phyloP scores from a whole-genome alignment of 2,113 vertebrate genomes.

The Tetrax tetrax region DNA sequence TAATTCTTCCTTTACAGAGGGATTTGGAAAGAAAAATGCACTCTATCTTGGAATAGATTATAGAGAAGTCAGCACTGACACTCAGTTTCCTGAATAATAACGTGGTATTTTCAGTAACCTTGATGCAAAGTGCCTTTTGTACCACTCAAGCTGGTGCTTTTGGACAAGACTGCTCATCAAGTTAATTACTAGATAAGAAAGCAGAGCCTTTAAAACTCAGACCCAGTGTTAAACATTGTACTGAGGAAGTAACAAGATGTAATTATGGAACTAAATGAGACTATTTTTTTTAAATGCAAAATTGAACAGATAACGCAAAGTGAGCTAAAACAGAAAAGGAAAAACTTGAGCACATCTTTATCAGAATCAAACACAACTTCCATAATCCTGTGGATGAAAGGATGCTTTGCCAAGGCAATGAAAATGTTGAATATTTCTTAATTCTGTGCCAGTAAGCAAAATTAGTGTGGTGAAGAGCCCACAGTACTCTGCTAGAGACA shows the following conservation, averaged over 20 bases:
- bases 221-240: not conserved
- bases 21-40: not conserved
- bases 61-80: not conserved
- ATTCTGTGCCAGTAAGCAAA: not conserved
- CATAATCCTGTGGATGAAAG: not conserved
- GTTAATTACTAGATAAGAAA: not conserved
- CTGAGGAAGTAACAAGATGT: not conserved
- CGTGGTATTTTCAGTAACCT: not conserved
- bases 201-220: not conserved
- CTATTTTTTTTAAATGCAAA: not conserved
- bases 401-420: not conserved
- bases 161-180: not conserved
- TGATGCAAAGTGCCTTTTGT: not conserved
- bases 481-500: not conserved
- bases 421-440: not conserved
- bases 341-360: not conserved
- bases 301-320: not conserved
- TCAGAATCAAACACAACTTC: not conserved
- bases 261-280: not conserved
- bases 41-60: not conserved
- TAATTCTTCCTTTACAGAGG: not conserved
- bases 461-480: not conserved
- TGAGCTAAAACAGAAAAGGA: not conserved
- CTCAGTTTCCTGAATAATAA: not conserved
- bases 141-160: not conserved